Evolutionary conservation across 1,140 invertebrate genomes (phyloP), one percentile per base, ranked within the genome.

Genomic region (Drosophila albomicans): DNA sequence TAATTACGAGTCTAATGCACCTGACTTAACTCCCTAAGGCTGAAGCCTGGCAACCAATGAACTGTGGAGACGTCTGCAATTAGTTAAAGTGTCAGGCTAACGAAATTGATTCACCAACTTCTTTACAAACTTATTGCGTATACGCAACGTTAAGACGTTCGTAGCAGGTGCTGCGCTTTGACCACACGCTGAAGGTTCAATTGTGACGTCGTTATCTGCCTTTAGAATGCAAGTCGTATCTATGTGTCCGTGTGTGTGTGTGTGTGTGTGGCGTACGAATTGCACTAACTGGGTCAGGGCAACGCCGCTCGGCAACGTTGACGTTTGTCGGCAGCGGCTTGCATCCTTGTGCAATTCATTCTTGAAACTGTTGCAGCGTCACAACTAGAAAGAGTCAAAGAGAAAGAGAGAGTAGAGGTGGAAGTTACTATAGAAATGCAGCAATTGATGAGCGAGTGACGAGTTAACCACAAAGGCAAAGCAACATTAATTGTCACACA

Each of bases 241-340:
- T 51, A 20, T 41, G 8, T 54, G n/a, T 52, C 2, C 32, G 11
- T 8, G 25, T 52, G n/a, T 54, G 43, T 48, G 38, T 61, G 3
- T 41, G 30, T 72, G 35, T 28, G 54, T 16, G 49, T 28, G 49
- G 20, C 49, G 41, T 52, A 46, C 30, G 48, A 59, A 35, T 49
- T 28, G 48, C 70, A 70, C 82, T 71, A 88, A 89, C 84, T 88
- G 81, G 84, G 84, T 88, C 84, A 88, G 84, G 84, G 84, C 70
- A 63, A 79, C 68, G 67, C 80, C 78, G 79, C 63, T 75, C 77
- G 65, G 65, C 65, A 68, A 6, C 15, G 54, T 54, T 49, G 56
- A 58, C 66, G 59, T 75, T 71, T 74, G 59, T 61, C 63, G 62
- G 64, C 49, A 45, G 11, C 28, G 8, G 7, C 6, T 8, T 5